These are phyloP conservation scores for Lycia hirtaria DNA, from an alignment of 2,888 invertebrate species.

Conservation along the genomic window DNA sequence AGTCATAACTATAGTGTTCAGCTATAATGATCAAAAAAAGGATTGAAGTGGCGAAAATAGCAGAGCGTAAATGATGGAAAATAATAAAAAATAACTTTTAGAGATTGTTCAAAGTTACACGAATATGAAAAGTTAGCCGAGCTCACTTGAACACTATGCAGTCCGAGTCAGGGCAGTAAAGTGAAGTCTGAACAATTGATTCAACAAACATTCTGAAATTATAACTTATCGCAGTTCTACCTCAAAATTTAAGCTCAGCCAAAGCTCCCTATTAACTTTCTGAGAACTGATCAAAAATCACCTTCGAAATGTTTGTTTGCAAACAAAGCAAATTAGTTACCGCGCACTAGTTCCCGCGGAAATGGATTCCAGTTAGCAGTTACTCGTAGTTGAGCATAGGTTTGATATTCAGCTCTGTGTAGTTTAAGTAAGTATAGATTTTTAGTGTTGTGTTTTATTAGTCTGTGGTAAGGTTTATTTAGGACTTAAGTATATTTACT, in stretches of 20 bases:
- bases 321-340: conserved; percentile 51
- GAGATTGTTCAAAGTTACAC: no score
- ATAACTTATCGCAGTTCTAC: neutral
- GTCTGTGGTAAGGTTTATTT: no score
- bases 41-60: no score
- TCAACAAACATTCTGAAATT: neutral
- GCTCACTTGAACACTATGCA: no score
- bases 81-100: no score
- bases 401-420: neutral
- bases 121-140: no score
- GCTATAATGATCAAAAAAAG: no score
- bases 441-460: neutral
- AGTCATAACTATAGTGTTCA: no score
- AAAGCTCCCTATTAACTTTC: neutral
- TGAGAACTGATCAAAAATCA: neutral
- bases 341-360: conserved; percentile 33
- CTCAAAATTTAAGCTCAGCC: neutral
- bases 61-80: no score
- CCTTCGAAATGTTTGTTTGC: conserved; percentile 42
- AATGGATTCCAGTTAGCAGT: conserved; percentile 32
- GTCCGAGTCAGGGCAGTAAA: no score
- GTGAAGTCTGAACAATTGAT: no score
- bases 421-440: neutral
- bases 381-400: neutral
- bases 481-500: no score